Percentiles rank a stretch among this genome's conserved stretches.
Conservation (phyloP, 2,888 invertebrate species). For the Epinotia demarniana region DNA sequence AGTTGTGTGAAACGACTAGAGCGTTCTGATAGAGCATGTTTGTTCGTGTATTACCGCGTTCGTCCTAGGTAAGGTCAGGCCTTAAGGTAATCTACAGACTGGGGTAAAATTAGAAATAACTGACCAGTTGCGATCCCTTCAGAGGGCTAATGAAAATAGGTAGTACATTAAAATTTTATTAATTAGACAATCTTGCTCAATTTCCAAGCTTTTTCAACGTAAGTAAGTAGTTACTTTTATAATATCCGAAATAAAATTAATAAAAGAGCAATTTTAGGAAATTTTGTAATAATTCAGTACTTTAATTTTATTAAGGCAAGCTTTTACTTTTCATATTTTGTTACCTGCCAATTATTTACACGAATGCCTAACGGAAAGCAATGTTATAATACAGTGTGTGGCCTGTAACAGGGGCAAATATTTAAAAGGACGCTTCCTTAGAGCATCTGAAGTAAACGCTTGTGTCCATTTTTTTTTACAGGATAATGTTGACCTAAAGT, state of each 20-base stretch:
- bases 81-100: conserved; percentile 32
- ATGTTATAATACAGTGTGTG: too few species aligned
- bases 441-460: too few species aligned
- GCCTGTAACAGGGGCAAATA: too few species aligned
- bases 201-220: neutral
- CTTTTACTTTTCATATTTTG: too few species aligned
- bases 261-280: too few species aligned
- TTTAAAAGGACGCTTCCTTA: too few species aligned
- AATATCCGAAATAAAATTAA: neutral
- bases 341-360: too few species aligned
- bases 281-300: too few species aligned
- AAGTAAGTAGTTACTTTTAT: neutral
- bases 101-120: conserved; percentile 3
- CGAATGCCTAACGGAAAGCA: too few species aligned
- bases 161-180: neutral
- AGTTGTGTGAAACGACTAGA: neutral
- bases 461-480: too few species aligned
- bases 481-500: too few species aligned
- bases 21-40: neutral
- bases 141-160: neutral
- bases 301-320: too few species aligned
- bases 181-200: neutral
- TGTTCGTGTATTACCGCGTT: neutral
- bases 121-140: neutral
- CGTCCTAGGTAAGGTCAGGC: conserved; percentile 5